phyloP scores from a whole-genome alignment of 2,888 invertebrate species.

The Cryptocephalus primarius region DNA sequence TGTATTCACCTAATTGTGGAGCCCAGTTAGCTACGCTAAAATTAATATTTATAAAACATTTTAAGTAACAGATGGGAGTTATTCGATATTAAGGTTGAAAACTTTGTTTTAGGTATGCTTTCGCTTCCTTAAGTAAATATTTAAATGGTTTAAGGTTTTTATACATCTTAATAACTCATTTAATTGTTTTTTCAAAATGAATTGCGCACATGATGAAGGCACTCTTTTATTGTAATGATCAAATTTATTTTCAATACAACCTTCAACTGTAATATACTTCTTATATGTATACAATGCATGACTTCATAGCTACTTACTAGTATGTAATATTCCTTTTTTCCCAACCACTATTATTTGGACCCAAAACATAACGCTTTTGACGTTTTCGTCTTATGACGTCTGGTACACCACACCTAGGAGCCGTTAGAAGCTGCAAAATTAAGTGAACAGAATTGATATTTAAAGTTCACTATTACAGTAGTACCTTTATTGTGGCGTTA shows the following conservation, averaged over 20 bases:
- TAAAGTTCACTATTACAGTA: constrained; percentile 1
- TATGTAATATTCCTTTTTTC: constrained; percentile 55
- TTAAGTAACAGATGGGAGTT: no score
- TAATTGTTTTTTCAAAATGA: no score
- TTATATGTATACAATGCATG: no score
- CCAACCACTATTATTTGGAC: constrained; percentile 50
- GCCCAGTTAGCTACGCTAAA: constrained; percentile 59
- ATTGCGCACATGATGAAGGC: no score
- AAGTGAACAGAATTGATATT: not conserved
- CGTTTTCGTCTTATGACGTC: constrained; percentile 44
- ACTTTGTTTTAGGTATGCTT: no score
- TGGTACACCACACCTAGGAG: constrained; percentile 60
- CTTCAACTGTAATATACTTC: no score
- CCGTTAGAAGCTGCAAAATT: constrained; percentile 47
- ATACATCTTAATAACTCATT: constrained; percentile 1
- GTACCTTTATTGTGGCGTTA: constrained; percentile 48
- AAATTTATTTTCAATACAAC: no score
- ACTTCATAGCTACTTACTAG: constrained; percentile 42
- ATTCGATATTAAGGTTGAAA: no score
- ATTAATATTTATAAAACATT: constrained; percentile 4
- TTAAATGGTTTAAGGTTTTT: no score
- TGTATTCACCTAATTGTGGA: constrained; percentile 45
- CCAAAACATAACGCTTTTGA: constrained; percentile 47
- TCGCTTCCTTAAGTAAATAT: no score
- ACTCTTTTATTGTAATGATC: no score